Evolutionary conservation across 2,797 vertebrate genomes (phyloP).

Genomic region (Poeciliopsis gracilis): DNA sequence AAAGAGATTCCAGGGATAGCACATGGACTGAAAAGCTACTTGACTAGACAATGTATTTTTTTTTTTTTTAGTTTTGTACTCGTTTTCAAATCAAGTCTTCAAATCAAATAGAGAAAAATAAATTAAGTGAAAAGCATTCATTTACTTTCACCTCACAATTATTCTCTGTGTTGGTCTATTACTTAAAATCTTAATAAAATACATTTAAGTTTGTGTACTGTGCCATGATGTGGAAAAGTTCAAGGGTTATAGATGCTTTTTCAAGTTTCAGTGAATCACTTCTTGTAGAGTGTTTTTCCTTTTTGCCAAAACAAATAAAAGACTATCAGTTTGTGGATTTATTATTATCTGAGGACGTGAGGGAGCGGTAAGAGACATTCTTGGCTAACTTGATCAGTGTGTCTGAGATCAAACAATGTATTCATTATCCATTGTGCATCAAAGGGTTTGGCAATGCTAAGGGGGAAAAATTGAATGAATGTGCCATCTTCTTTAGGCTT

Average conservation of each 20-base stretch:
- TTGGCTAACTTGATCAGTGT: background rate
- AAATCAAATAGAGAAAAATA: background rate
- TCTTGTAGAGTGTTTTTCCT: background rate
- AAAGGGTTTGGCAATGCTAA: background rate
- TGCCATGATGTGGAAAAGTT: no score
- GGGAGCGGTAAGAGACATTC: background rate
- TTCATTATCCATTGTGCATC: background rate
- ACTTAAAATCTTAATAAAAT: no score
- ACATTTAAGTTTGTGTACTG: no score
- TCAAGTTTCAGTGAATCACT: background rate
- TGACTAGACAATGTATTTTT: slow-evolving; percentile 15
- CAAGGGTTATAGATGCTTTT: background rate
- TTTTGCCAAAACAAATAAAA: slow-evolving; percentile 1
- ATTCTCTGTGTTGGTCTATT: background rate
- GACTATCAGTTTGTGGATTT: background rate
- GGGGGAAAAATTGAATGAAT: background rate
- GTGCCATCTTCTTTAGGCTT: background rate
- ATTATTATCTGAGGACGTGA: background rate
- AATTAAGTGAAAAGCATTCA: background rate
- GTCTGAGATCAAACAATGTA: background rate
- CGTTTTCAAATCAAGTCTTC: background rate
- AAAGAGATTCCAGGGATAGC: slow-evolving; percentile 48
- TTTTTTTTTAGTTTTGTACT: background rate
- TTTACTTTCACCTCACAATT: background rate
- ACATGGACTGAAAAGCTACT: slow-evolving; percentile 32